A percentile compares a stretch with the other conserved stretches of the same genome.
Conservation (phyloP, 2,113 vertebrate genomes). For the Aphelocoma coerulescens region DNA sequence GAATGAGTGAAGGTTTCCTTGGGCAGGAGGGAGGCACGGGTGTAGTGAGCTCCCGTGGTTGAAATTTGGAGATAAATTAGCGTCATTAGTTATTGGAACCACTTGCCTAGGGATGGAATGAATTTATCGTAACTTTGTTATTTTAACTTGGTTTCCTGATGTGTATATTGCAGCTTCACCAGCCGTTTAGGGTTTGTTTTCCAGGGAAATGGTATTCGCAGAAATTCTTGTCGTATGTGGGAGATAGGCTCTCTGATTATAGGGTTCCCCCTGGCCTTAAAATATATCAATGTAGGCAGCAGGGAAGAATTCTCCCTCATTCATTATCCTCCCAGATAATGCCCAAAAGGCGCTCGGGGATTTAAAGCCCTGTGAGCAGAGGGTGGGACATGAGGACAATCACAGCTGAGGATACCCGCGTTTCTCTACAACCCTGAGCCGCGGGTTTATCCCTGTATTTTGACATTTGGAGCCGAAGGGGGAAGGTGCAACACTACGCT, state of each 20-base stretch:
- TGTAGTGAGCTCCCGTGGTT: neutral
- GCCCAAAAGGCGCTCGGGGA: neutral
- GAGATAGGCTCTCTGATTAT: neutral
- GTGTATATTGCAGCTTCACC: neutral
- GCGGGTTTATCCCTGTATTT: rapidly evolving
- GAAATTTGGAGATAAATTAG: neutral
- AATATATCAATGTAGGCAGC: neutral
- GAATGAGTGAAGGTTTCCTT: neutral
- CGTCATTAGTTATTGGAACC: neutral
- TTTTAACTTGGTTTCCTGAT: neutral
- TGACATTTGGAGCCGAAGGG: neutral
- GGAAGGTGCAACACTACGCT: neutral
- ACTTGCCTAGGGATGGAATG: neutral
- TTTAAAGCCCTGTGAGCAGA: neutral
- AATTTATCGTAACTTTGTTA: rapidly evolving
- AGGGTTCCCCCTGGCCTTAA: neutral
- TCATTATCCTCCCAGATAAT: neutral
- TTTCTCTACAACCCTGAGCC: rapidly evolving
- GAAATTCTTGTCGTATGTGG: neutral
- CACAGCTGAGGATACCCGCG: rapidly evolving
- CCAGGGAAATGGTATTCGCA: neutral
- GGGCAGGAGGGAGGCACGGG: neutral
- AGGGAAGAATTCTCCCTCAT: neutral
- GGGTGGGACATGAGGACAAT: neutral
- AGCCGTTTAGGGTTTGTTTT: neutral